Evolutionary conservation across 2,888 invertebrate genomes (phyloP), one percentile per base, ranked within the genome.

Genomic region (Arenicola marina): DNA sequence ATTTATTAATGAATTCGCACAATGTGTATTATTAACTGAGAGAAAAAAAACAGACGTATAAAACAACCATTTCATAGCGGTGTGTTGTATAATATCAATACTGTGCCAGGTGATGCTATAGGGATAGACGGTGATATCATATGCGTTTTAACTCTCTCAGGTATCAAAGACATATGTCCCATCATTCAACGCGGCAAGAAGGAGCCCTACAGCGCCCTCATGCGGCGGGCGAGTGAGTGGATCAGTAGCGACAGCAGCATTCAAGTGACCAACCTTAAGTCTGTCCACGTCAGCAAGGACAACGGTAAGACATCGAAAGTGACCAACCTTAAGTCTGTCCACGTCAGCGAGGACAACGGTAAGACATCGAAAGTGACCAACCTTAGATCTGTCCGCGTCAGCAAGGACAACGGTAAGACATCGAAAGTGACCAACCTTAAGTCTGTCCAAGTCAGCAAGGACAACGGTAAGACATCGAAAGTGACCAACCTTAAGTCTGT

Each of bases 321-420:
- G n/a, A 56, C 56, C 51, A 64, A 64, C 59, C 34, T 61, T 3
- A 31, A 33, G 45, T 64, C 64, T 4, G 11, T 54, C 15, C 61
- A 56, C 44, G 45, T 64, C 26, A 43, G 56, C 44, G 32, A 57
- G 38, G n/a, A 63, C 4, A 51, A 56, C 11, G 59, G 55, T 59
- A 45, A n/a, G n/a, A n/a, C n/a, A n/a, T n/a, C n/a, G n/a, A n/a
- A 24, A 2, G 51, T 64, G n/a, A 56, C 56, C 51, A 64, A 64
- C 59, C 34, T 61, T 3, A 31, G 34, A 34, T 64, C 64, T 4
- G 11, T 54, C 15, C 61, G 51, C 44, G 45, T 64, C 26, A 43
- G 56, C 44, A 44, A 57, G 38, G n/a, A 63, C 4, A 51, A 56
- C 11, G 59, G 55, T 59, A 45, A 28, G 56, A n/a, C n/a, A n/a